phyloP scores from a whole-genome alignment of 2,888 invertebrate species.

The Spilosoma lubricipeda region DNA sequence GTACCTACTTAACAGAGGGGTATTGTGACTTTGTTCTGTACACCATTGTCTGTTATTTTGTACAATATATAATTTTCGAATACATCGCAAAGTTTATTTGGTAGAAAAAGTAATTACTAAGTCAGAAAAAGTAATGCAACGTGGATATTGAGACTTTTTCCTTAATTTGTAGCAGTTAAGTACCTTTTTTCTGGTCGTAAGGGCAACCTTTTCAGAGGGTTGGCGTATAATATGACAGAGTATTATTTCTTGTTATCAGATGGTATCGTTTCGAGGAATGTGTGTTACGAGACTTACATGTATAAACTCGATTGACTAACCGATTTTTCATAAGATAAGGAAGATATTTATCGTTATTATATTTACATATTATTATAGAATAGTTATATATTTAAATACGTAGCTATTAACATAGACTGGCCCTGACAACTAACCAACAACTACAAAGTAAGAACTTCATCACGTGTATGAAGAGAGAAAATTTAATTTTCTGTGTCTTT shows the following conservation, averaged over 20 bases:
- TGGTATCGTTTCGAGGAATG: neutral
- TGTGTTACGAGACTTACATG: neutral
- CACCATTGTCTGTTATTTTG: constrained; percentile 49
- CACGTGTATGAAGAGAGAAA: too few species aligned
- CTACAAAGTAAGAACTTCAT: too few species aligned
- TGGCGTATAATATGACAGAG: neutral
- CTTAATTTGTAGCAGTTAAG: constrained; percentile 12
- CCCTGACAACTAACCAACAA: too few species aligned
- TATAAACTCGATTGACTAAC: neutral
- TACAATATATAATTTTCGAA: constrained; percentile 45
- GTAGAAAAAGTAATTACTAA: constrained; percentile 35
- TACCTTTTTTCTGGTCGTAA: constrained; percentile 7
- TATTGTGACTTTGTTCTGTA: constrained; percentile 56
- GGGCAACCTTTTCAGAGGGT: neutral
- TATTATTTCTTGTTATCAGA: neutral
- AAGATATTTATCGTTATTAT: too few species aligned
- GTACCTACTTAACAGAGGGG: constrained; percentile 49
- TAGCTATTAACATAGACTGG: too few species aligned
- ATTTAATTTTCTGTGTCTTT: too few species aligned
- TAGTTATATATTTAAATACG: too few species aligned
- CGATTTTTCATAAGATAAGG: neutral
- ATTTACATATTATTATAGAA: too few species aligned
- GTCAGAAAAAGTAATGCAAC: constrained; percentile 37
- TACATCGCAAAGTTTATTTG: constrained; percentile 46
- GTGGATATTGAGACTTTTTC: constrained; percentile 12